Base-by-base conservation (phyloP, 2,113 vertebrate genomes). In the Anhinga rufa region DNA sequence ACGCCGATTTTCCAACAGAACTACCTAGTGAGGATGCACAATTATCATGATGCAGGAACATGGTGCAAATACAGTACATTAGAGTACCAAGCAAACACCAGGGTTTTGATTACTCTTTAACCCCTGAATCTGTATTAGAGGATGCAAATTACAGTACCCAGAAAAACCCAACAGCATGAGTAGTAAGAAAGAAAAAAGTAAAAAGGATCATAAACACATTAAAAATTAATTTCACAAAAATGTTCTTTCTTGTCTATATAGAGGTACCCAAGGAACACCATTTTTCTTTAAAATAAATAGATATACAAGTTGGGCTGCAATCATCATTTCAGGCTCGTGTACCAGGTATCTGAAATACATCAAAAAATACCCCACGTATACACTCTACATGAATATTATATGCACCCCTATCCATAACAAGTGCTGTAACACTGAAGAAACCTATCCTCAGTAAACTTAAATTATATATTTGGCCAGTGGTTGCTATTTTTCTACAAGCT, bases 381-480 rank as follows among this genome's bases (percentile, higher is more conserved):
- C 8, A 18, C n/a, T 54, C 25, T 64, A 28, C 0, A 4, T 22
- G 15, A 60, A 22, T 70, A 82, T 78, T 70, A 77, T 11, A 82
- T 28, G 31, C 22, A n/a, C 4, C 10, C 34, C 80, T 69, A 92
- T 91, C 78, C 29, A 58, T 77, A 90, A 70, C 9, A 72, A 77
- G 54, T n/a, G 42, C 40, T 80, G 60, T 82, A 77, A 88, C 68
- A 54, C 46, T 17, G 24, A 87, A 77, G 38, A 96, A 90, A 62
- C 17, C 76, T 54, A 80, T 90, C 81, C 70, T 82, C 3, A 10
- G 72, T 92, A 94, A 96, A 96, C 79, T 95, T 92, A 77, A 74
- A 52, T 66, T 72, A 71, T 0, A 2, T 36, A 86, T 90, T 83
- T 62, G 48, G 38, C 54, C 22, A 3, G 7, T 29, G 20, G 19